Evolutionary conservation across 2,797 vertebrate species (phyloP).

Genomic region (Sphenodon punctatus): DNA sequence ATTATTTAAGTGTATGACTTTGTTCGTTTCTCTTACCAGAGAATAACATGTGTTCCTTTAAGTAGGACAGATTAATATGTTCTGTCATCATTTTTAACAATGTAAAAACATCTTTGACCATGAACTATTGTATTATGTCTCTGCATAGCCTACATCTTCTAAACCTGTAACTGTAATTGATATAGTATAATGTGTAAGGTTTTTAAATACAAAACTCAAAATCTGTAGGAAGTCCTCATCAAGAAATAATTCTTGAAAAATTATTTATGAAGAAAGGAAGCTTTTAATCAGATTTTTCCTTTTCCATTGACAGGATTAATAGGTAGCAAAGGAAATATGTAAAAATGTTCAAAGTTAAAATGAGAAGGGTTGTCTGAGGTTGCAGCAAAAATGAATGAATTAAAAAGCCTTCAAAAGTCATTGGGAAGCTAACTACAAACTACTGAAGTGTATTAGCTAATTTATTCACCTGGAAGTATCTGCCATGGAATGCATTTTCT

Average conservation of each 20-base stretch:
- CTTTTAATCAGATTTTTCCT: neutral
- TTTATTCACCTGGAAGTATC: neutral
- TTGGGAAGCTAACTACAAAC: neutral
- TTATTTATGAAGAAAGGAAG: neutral
- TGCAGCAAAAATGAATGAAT: neutral
- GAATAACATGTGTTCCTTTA: neutral
- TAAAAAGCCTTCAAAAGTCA: too few species aligned
- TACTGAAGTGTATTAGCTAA: neutral
- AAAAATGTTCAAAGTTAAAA: neutral
- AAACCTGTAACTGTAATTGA: neutral
- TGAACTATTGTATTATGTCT: neutral
- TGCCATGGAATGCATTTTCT: neutral
- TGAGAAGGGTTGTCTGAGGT: neutral
- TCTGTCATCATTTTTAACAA: neutral
- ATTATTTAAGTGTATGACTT: neutral
- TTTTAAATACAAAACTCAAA: neutral
- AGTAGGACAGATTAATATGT: neutral
- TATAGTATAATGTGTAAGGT: neutral
- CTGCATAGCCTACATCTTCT: neutral
- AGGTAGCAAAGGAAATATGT: neutral
- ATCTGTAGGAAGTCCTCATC: too few species aligned
- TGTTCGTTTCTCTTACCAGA: neutral
- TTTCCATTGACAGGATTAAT: neutral
- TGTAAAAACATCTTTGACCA: conserved; percentile 3
- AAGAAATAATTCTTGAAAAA: neutral